Base-by-base conservation (phyloP, 1,140 invertebrate genomes). In the Gryon sp. region DNA sequence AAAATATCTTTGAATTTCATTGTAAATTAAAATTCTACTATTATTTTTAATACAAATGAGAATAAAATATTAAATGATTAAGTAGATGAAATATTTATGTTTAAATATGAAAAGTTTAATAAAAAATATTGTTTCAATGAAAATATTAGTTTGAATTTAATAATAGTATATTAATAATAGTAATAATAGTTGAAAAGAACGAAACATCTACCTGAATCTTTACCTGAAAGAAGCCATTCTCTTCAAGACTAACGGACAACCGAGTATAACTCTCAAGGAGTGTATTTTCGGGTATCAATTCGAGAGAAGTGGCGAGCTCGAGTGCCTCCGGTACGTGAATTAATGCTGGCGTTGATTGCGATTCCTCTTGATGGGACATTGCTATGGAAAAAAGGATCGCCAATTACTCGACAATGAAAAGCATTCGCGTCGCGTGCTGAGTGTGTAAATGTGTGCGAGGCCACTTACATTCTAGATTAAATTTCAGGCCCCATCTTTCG, bases 221-320 rank as follows among this genome's bases (percentile, higher is more conserved):
- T 90, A 95, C 94, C 92, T 95, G 94, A 86, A 94, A 95, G 16
- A 96, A 86, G 53, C 92, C 92, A 87, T 94, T 95, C 85, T 95
- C 95, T 87, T 96, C 95, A 34, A 96, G 87, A 59, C 95, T 96
- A 30, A 96, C 94, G 14, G 94, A 96, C 12, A 96, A 91, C 26
- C 95, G 90, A 6, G 95, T 95, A 84, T 94, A 96, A 73, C 94
- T 95, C 88, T 96, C 95, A 6, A 95, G 90, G 36, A 96, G 90
- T 15, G 93, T 95, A 80, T 95, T 95, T 87, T 95, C 95, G 7
- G 94, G 94, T 69, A 95, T 95, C 82, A 95, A 93, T 68, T 93
- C 93, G 45, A 95, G 89, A 0, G 93, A 94, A 2, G 91, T 90
- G 2, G 90, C 78, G 9, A 87, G 78, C 22, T 86, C 85, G 15